These are phyloP conservation scores for Helostoma temminkii DNA, from an alignment of 2,797 vertebrate species.

Conservation along the genomic window DNA sequence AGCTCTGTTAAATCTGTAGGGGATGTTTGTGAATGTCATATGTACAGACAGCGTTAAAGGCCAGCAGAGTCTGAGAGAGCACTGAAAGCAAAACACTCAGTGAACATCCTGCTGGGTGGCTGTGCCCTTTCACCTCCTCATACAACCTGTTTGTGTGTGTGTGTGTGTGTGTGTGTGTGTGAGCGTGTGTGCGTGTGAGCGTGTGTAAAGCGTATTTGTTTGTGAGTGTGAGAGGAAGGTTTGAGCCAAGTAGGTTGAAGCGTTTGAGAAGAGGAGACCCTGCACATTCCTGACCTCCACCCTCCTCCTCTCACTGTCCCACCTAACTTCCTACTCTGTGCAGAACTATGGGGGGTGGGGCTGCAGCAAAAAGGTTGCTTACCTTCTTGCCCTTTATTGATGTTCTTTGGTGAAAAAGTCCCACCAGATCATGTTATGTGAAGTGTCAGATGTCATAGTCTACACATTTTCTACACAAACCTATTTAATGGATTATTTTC, in stretches of 20 bases:
- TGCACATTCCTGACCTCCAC: slow-evolving; percentile 78
- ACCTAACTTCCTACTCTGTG: slow-evolving; percentile 77
- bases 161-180: slow-evolving; percentile 64
- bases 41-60: slow-evolving; percentile 57
- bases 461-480: background rate
- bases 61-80: slow-evolving; percentile 50
- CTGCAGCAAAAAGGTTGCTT: slow-evolving; percentile 38
- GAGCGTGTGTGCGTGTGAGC: slow-evolving; percentile 57
- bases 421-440: slow-evolving; percentile 6
- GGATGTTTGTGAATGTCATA: slow-evolving; percentile 61
- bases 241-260: slow-evolving; percentile 74
- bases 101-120: slow-evolving; percentile 77
- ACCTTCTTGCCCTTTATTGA: slow-evolving; percentile 33
- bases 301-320: slow-evolving; percentile 65
- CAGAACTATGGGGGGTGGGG: slow-evolving; percentile 46
- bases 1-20: slow-evolving; percentile 45
- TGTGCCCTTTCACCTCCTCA: slow-evolving; percentile 74
- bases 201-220: slow-evolving; percentile 60
- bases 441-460: background rate
- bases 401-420: slow-evolving; percentile 15
- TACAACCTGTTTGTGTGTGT: slow-evolving; percentile 62
- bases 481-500: slow-evolving; percentile 7
- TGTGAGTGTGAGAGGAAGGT: slow-evolving; percentile 60
- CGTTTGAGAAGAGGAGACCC: slow-evolving; percentile 76
- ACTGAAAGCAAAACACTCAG: slow-evolving; percentile 70